Conservation (phyloP, 2,888 invertebrate species). For the Stenchaetothrips biformis region DNA sequence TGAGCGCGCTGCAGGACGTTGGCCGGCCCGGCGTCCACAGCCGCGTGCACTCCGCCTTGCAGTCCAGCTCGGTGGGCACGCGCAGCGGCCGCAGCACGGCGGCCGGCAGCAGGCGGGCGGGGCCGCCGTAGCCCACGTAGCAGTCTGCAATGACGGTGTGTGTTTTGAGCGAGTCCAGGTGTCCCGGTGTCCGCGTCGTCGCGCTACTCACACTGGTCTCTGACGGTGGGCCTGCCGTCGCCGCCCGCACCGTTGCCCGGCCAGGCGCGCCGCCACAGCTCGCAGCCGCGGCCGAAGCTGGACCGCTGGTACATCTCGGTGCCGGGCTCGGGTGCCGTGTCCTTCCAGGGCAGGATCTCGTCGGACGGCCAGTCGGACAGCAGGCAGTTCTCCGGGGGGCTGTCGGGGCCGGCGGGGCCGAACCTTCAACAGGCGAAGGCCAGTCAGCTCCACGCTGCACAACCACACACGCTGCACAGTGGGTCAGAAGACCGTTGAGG, state of each 20-base stretch:
- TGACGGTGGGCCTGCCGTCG: background rate
- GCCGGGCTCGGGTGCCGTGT: constrained; percentile 57
- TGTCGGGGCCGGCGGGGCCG: constrained; percentile 60
- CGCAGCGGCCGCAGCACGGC: constrained; percentile 62
- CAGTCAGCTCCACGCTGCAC: no score
- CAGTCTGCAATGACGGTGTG: constrained; percentile 57
- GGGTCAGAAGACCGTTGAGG: no score
- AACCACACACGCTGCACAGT: no score
- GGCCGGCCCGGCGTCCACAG: background rate
- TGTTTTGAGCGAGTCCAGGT: no score
- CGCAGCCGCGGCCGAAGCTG: constrained; percentile 77
- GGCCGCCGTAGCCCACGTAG: constrained; percentile 71
- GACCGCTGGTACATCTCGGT: constrained; percentile 76
- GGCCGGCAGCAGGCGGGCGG: constrained; percentile 62
- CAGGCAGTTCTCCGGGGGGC: constrained; percentile 68
- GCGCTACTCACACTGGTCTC: no score
- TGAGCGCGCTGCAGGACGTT: background rate
- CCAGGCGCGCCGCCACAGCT: constrained; percentile 53
- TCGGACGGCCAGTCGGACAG: constrained; percentile 67
- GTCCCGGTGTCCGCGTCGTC: no score
- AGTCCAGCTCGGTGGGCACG: constrained; percentile 60
- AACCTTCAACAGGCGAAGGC: constrained; percentile 55
- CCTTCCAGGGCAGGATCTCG: constrained; percentile 57
- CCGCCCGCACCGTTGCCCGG: background rate
- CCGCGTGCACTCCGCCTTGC: constrained; percentile 63